These are phyloP conservation scores for Percina caprodes DNA, from an alignment of 2,113 vertebrate species.

Conservation along the genomic window DNA sequence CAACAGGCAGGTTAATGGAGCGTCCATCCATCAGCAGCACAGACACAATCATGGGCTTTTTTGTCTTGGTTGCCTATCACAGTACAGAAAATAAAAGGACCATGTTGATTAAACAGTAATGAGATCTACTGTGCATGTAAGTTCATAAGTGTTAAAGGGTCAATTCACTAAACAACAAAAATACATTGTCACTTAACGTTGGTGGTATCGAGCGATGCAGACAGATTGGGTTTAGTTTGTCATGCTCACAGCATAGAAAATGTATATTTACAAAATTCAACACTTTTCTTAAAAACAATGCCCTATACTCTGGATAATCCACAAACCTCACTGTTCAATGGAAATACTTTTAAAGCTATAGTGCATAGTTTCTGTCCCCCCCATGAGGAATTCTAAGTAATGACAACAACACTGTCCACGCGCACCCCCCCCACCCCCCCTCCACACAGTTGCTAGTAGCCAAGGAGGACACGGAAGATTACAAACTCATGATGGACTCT, in stretches of 20 bases:
- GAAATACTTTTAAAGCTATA: too few relatives aligned
- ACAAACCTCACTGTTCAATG: neutral
- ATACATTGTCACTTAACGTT: neutral
- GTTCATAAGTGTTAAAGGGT: neutral
- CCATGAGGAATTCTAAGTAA: too few relatives aligned
- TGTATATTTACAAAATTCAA: neutral
- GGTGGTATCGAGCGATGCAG: neutral
- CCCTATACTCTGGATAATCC: too few relatives aligned
- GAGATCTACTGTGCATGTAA: neutral
- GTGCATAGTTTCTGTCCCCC: too few relatives aligned
- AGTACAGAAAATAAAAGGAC: neutral
- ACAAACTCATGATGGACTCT: too few relatives aligned
- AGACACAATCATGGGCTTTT: constrained; percentile 87
- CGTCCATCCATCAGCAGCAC: constrained; percentile 89
- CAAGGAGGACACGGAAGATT: too few relatives aligned
- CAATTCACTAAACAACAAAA: neutral
- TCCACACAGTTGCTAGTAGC: too few relatives aligned
- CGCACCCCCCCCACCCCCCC: too few relatives aligned
- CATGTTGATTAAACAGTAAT: neutral
- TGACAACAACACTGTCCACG: too few relatives aligned
- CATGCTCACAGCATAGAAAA: neutral
- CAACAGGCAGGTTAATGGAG: constrained; percentile 86
- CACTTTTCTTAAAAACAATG: too few relatives aligned
- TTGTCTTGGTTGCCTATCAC: constrained; percentile 92
- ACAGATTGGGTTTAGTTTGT: neutral